Base-by-base conservation (phyloP, 1,140 invertebrate species). In the Caenorhabditis briggsae region DNA sequence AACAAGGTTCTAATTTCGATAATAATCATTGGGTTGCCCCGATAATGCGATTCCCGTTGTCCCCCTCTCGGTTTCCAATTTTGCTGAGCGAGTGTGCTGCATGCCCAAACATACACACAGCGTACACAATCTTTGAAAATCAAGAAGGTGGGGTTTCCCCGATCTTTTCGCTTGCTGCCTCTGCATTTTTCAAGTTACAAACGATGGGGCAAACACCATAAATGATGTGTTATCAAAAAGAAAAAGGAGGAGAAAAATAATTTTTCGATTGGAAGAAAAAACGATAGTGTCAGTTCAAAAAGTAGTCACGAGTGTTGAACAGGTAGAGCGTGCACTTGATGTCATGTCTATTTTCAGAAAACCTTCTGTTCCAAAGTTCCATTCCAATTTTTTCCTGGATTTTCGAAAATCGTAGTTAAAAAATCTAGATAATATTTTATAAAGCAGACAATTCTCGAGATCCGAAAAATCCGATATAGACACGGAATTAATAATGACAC, bases 111-210 rank as follows among this genome's bases (percentile, higher is more conserved):
- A 64, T 25, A 64, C 20, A 5, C 61, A 33, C 9, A 33, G 9
- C 23, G 61, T 33, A 65, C 23, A 65, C 70, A 78, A 78, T 46
- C 20, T 78, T 78, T 78, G 46, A 78, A 78, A 78, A 23, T 78
- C 20, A 46, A 5, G 46, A n/a, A 78, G 46, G 14, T 23, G 70
- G 12, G 18, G 64, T 12, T 23, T 46, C 18, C 23, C 8, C 8
- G 23, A 58, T n/a, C 16, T 53, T 53, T 16, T 12, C 50, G 50
- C 16, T 53, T 33, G 33, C 33, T 33, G 33, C 33, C 33, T 33
- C 3, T 33, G 33, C 33, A 2, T 33, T 33, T 33, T 33, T 33
- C 33, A 33, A 33, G 33, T 33, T 33, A 33, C 33, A 33, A 8
- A 5, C 18, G n/a, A 58, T 11, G n/a, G 64, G 14, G n/a, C 14